phyloP scores from a whole-genome alignment of 2,113 vertebrate genomes.

The Ophiodon elongatus region DNA sequence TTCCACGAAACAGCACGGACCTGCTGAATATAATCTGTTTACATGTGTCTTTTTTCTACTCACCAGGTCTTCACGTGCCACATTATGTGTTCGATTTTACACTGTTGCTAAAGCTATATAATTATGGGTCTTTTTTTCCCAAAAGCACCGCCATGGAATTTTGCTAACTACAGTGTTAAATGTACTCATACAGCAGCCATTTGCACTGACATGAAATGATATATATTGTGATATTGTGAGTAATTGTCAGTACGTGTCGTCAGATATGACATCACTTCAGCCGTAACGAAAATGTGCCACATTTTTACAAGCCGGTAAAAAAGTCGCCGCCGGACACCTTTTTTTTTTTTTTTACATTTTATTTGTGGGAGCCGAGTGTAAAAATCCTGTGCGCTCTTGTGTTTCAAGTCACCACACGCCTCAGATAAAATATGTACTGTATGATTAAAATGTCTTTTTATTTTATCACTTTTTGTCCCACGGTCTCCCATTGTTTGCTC shows the following conservation, averaged over 20 bases:
- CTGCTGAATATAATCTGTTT: constrained; percentile 37
- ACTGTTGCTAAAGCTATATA: neutral
- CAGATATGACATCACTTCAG: constrained; percentile 12
- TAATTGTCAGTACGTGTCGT: constrained; percentile 17
- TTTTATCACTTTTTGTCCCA: constrained; percentile 30
- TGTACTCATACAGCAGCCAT: constrained; percentile 33
- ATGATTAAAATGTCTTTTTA: constrained; percentile 72
- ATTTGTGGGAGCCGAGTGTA: constrained; percentile 20
- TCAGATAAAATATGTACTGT: constrained; percentile 60
- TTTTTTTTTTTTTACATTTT: neutral
- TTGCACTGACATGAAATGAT: constrained; percentile 35
- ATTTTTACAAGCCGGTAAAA: constrained; percentile 39
- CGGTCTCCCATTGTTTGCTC: constrained; percentile 2
- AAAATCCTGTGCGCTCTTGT: neutral
- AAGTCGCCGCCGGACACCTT: constrained; percentile 21
- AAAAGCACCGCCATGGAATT: neutral
- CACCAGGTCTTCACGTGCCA: constrained; percentile 12
- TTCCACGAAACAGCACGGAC: constrained; percentile 41
- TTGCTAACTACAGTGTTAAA: constrained; percentile 9
- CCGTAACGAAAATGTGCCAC: constrained; percentile 16
- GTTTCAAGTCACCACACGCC: constrained; percentile 46
- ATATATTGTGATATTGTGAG: constrained; percentile 24
- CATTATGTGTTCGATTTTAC: constrained; percentile 23
- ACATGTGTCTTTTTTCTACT: constrained; percentile 26
- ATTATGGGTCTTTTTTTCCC: neutral